These are phyloP conservation scores for Neotoxoptera formosana DNA, from an alignment of 1,140 invertebrate species.

Conservation along the genomic window DNA sequence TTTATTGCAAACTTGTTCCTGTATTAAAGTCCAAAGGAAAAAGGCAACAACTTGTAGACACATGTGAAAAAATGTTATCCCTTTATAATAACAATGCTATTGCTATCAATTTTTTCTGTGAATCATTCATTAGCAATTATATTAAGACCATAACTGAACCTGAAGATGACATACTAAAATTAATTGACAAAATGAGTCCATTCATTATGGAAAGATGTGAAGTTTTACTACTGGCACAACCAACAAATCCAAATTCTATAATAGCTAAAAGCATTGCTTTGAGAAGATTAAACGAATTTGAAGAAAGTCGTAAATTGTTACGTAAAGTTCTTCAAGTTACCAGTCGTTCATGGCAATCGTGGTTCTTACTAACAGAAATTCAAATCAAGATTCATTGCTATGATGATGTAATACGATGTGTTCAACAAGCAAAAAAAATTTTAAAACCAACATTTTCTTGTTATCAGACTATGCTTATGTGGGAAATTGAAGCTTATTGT, in stretches of 20 bases:
- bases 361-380: slow-evolving; percentile 45
- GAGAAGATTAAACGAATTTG: neutral
- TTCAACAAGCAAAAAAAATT: slow-evolving; percentile 45
- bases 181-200: slow-evolving; percentile 44
- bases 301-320: slow-evolving; percentile 46
- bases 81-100: slow-evolving; percentile 17
- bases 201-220: slow-evolving; percentile 33
- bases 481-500: slow-evolving; percentile 49
- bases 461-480: slow-evolving; percentile 47
- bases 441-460: slow-evolving; percentile 49
- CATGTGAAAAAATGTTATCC: slow-evolving; percentile 44
- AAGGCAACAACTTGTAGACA: slow-evolving; percentile 22
- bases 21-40: slow-evolving; percentile 46
- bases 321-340: slow-evolving; percentile 40
- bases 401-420: slow-evolving; percentile 41
- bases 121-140: slow-evolving; percentile 47
- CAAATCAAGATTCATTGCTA: slow-evolving; percentile 33
- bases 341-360: slow-evolving; percentile 39
- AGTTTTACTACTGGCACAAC: slow-evolving; percentile 12
- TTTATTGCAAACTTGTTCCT: slow-evolving; percentile 50
- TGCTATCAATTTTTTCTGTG: slow-evolving; percentile 40
- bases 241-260: slow-evolving; percentile 48
- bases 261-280: slow-evolving; percentile 53
- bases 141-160: slow-evolving; percentile 31
- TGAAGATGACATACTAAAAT: neutral